Conservation (phyloP, 2,113 vertebrate species). For the Coptodon rendalli region DNA sequence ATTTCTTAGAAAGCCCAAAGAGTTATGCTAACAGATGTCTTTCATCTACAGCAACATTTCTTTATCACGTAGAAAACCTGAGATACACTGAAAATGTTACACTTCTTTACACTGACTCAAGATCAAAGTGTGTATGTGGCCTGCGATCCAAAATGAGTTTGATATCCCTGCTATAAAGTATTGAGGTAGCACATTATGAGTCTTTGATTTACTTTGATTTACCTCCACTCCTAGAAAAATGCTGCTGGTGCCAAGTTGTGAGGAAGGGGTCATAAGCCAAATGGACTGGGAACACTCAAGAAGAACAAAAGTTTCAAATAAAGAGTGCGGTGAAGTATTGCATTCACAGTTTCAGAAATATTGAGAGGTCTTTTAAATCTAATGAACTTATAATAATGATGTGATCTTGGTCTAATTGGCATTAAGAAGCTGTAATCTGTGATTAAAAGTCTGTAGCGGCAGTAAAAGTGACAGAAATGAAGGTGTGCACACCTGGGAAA, state of each 20-base stretch:
- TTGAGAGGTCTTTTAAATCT: neutral
- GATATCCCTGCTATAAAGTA: neutral
- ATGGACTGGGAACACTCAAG: neutral
- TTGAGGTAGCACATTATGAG: neutral
- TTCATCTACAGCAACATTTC: neutral
- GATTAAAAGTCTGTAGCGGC: neutral
- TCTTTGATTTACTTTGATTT: neutral
- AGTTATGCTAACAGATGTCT: neutral
- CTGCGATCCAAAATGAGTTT: neutral
- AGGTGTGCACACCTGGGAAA: slow-evolving; percentile 29
- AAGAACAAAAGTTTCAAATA: neutral
- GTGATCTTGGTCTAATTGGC: neutral
- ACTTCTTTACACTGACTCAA: neutral
- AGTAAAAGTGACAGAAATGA: neutral
- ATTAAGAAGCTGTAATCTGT: neutral
- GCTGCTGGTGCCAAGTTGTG: neutral
- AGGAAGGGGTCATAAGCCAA: neutral
- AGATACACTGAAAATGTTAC: neutral
- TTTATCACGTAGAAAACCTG: neutral
- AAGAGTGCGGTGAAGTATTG: neutral
- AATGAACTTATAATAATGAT: neutral
- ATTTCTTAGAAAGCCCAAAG: fast-evolving
- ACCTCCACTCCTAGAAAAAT: neutral
- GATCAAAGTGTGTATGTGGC: neutral
- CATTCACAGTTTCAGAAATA: neutral